These are phyloP conservation scores for Willowsia nigromaculata DNA, from an alignment of 2,888 invertebrate genomes.

Conservation along the genomic window DNA sequence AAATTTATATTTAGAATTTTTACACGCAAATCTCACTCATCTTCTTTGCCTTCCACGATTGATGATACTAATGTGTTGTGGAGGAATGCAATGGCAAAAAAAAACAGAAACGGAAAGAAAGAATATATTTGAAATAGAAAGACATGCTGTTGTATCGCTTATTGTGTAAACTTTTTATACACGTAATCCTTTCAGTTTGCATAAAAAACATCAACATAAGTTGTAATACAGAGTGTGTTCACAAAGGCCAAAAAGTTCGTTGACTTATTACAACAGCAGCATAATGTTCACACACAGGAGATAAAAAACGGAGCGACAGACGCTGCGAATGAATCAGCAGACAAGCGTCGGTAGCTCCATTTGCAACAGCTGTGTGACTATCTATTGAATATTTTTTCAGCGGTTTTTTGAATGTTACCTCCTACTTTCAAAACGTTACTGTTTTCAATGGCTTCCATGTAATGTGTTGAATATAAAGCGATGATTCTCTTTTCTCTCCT, in stretches of 20 bases:
- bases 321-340: not conserved
- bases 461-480: not conserved
- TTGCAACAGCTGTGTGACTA: not conserved
- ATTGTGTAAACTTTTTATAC: not conserved
- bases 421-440: constrained; percentile 10
- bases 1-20: constrained; percentile 33
- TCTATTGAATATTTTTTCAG: not conserved
- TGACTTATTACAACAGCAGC: constrained; percentile 57
- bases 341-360: not conserved
- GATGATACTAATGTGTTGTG: not conserved
- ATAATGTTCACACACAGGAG: not conserved
- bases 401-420: not conserved
- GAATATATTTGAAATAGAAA: not conserved
- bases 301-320: not conserved
- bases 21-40: too few relatives aligned
- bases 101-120: not conserved
- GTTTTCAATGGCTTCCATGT: not conserved
- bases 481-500: not conserved
- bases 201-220: not conserved
- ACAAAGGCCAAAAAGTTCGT: constrained; percentile 69
- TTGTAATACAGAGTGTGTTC: not conserved
- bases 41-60: not conserved
- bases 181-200: not conserved
- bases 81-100: not conserved
- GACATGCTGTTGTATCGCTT: not conserved